Evolutionary conservation across 92 coral and sea anemone genomes (phyloP), one percentile per base, ranked within the genome.

Genomic region (Nematostella vectensis): DNA sequence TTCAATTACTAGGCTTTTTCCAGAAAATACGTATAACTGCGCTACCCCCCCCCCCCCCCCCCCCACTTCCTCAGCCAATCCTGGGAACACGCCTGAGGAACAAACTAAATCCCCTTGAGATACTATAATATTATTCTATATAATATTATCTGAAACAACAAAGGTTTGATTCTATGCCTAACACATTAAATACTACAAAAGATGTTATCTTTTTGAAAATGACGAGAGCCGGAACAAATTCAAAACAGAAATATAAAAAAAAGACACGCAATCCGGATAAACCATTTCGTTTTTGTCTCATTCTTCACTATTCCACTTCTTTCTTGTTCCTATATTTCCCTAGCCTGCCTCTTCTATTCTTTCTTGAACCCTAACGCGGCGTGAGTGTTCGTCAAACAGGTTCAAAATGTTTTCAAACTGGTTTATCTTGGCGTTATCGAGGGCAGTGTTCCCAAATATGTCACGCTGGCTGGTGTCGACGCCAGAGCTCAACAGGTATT

Each of bases 391-490:
- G 25, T 80, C 82, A 54, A 86, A 62, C 42, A 91, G 67, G 3
- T 20, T 45, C 11, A 64, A 63, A 36, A 80, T 72, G 12, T 71
- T 85, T 53, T 62, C 73, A 2, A 85, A 49, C 15, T 54, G 69
- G 36, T 71, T 58, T 13, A 70, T 65, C 42, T 47, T 69, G 39
- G 98, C 98, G 48, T 86, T 78, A 61, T 85, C 95, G 29, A 71
- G 48, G 0, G 98, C 79, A 2, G 91, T 86, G 50, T 69, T 70
- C 9, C 89, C 98, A 27, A 86, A 83, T 67, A 81, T 59, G 63
- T 91, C 98, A 21, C 63, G 59, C 2, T 61, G 37, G 47, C 45
- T 51, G 16, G 78, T 42, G 47, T 86, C 73, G 0, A 80, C 94
- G 15, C 81, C 96, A 61, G 50, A 57, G 31, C 83, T 84, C 48